Conservation (phyloP, 2,797 vertebrate species). For the Monodelphis domestica region DNA sequence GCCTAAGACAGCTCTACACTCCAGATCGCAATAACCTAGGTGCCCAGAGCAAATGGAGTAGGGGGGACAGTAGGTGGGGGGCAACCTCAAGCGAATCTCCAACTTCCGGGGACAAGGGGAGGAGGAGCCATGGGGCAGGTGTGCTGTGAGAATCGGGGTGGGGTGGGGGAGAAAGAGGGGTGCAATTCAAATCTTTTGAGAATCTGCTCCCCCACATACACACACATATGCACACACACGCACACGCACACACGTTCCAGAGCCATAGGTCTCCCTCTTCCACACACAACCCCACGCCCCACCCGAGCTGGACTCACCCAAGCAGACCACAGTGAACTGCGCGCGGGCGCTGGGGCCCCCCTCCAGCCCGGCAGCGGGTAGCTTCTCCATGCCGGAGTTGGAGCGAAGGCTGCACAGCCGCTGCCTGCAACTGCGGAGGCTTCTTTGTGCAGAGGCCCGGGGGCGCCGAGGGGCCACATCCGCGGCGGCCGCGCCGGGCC, state of each 20-base stretch:
- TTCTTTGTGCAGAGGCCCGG: constrained; percentile 72
- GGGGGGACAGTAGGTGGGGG: background rate
- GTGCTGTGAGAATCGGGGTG: background rate
- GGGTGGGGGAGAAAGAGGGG: no score
- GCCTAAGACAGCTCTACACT: background rate
- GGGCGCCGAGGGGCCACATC: constrained; percentile 71
- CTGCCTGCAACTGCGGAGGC: constrained; percentile 41
- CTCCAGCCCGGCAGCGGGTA: constrained; percentile 69
- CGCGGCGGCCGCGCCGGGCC: constrained; percentile 76
- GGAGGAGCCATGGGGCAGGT: background rate
- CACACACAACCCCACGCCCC: background rate
- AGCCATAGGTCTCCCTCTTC: background rate
- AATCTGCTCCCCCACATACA: background rate
- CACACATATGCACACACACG: background rate
- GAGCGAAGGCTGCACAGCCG: constrained; percentile 29
- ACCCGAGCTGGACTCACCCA: constrained; percentile 80
- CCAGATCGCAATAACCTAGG: background rate
- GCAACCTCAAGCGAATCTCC: background rate
- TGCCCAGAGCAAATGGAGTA: background rate
- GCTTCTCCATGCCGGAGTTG: constrained; percentile 81
- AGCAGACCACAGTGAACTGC: constrained; percentile 84
- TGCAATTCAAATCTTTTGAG: background rate
- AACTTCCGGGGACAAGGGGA: background rate
- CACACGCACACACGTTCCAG: no score
- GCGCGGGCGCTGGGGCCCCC: constrained; percentile 79